These are phyloP conservation scores for Drosophila longiperda DNA, from an alignment of 2,888 invertebrate species.

Conservation along the genomic window DNA sequence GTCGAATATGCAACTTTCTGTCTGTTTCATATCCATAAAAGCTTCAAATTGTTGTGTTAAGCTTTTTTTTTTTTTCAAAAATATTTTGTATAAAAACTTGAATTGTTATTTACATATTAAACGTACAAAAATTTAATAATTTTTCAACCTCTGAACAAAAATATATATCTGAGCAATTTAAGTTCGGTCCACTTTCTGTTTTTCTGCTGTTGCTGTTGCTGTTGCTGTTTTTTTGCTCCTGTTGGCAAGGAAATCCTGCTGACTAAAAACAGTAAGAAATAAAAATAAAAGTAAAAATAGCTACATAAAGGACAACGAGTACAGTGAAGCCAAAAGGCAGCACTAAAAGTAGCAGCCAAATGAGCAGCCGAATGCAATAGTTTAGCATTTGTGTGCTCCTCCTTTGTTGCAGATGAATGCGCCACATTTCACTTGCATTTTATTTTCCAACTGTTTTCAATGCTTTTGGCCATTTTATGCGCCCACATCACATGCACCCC, in stretches of 20 bases:
- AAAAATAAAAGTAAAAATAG: constrained; percentile 34
- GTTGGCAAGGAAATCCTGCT: constrained; percentile 58
- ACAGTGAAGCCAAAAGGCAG: constrained; percentile 18
- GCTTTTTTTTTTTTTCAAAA: background rate
- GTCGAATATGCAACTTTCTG: background rate
- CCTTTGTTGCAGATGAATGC: constrained; percentile 74
- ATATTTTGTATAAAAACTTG: background rate
- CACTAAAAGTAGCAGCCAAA: constrained; percentile 18
- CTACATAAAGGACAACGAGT: constrained; percentile 39
- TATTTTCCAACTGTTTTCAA: constrained; percentile 66
- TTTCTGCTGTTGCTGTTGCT: constrained; percentile 1
- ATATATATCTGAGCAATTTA: background rate
- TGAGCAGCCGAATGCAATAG: constrained; percentile 55
- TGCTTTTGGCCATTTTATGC: constrained; percentile 41
- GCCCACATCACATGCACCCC: background rate
- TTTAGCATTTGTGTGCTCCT: constrained; percentile 69
- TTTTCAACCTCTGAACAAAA: background rate
- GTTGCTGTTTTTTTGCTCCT: constrained; percentile 9
- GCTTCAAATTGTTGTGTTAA: background rate
- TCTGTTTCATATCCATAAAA: background rate
- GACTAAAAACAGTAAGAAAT: constrained; percentile 20
- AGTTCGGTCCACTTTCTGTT: constrained; percentile 9
- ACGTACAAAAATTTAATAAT: background rate
- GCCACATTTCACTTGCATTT: constrained; percentile 77
- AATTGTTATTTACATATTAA: background rate